These are phyloP conservation scores for Prosapia bicincta DNA, from an alignment of 2,888 invertebrate species.

Conservation along the genomic window DNA sequence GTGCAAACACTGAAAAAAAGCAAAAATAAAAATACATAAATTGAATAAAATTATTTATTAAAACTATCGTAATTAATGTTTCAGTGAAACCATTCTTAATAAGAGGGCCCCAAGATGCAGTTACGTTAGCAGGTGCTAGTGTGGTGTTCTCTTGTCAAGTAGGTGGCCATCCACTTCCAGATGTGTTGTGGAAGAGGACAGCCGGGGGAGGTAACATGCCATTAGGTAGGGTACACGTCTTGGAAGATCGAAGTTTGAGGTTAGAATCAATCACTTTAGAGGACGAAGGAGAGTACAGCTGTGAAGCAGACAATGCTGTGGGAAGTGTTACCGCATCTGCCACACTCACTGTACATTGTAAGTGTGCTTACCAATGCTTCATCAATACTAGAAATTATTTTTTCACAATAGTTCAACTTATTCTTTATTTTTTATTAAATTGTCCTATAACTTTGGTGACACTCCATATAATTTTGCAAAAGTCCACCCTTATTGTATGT, in stretches of 20 bases:
- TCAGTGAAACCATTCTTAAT: constrained; percentile 84
- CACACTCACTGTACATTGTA: constrained; percentile 74
- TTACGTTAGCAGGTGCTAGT: constrained; percentile 69
- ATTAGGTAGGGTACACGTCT: constrained; percentile 69
- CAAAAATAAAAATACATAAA: too few relatives aligned
- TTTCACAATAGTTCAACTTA: too few relatives aligned
- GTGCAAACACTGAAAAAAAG: too few relatives aligned
- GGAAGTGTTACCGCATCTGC: constrained; percentile 74
- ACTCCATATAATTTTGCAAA: too few relatives aligned
- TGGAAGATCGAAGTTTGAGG: constrained; percentile 71
- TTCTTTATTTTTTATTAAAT: too few relatives aligned
- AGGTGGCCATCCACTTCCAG: constrained; percentile 75
- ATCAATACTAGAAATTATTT: too few relatives aligned
- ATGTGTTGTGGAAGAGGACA: constrained; percentile 73
- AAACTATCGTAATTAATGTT: too few relatives aligned
- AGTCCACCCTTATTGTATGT: too few relatives aligned
- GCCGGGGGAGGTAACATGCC: constrained; percentile 77
- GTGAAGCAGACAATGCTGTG: constrained; percentile 78
- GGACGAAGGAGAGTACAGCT: constrained; percentile 80
- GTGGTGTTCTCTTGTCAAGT: constrained; percentile 82
- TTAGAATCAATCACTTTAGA: constrained; percentile 68
- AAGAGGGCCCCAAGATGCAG: constrained; percentile 76
- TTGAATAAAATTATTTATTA: too few relatives aligned
- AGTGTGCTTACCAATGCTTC: too few relatives aligned
- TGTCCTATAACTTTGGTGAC: too few relatives aligned